These are phyloP conservation scores for Ophion costatus DNA, from an alignment of 2,888 invertebrate genomes.

Conservation along the genomic window DNA sequence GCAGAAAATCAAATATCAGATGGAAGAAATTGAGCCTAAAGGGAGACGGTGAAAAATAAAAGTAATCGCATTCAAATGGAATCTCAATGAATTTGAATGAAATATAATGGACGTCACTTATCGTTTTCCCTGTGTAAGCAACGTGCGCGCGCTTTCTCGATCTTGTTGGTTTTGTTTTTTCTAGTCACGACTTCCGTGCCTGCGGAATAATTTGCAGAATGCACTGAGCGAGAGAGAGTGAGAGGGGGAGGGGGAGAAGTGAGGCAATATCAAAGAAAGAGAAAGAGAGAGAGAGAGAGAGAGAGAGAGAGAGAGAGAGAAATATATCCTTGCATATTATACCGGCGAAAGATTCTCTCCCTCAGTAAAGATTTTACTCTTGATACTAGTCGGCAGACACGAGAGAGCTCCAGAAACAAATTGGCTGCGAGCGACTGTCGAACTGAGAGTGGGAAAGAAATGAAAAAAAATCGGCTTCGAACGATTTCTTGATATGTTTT, in stretches of 20 bases:
- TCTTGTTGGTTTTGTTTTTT: conserved; percentile 57
- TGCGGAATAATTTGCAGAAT: conserved; percentile 60
- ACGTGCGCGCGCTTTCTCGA: conserved; percentile 44
- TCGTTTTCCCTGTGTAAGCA: neutral
- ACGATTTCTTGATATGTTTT: conserved; percentile 53
- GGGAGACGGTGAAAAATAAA: no score
- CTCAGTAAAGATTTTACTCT: conserved; percentile 20
- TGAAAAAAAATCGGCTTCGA: conserved; percentile 15
- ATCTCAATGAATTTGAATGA: no score
- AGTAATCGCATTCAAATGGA: no score
- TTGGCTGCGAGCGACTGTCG: conserved; percentile 51
- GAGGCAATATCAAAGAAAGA: neutral
- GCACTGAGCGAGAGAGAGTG: conserved; percentile 11
- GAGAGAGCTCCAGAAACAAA: conserved; percentile 53
- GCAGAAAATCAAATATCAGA: no score
- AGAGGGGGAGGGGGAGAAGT: neutral
- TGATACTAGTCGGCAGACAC: conserved; percentile 14
- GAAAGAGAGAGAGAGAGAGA: conserved; percentile 14
- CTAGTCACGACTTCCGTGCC: conserved; percentile 63
- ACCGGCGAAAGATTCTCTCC: conserved; percentile 28
- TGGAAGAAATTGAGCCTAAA: no score
- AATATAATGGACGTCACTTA: no score
- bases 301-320: conserved; percentile 8
- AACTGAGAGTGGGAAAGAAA: conserved; percentile 6
- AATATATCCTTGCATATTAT: conserved; percentile 36